Conservation (phyloP, 2,888 invertebrate species). For the Drosophila mimica region DNA sequence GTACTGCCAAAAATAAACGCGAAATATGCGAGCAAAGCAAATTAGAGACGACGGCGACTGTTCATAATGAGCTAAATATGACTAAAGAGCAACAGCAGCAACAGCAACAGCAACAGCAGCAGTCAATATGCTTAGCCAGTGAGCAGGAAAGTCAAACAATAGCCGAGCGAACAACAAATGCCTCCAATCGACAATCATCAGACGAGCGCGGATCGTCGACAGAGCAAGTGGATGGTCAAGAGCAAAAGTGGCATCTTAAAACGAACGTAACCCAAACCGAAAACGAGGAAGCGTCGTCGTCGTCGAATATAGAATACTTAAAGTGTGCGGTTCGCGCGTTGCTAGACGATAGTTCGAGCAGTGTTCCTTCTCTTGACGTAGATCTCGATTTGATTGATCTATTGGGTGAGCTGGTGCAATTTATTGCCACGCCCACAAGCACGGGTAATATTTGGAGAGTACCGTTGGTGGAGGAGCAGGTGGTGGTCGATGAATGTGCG, state of each 20-base stretch:
- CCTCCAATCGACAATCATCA: conserved; percentile 65
- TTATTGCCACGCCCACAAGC: conserved; percentile 49
- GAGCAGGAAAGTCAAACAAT: conserved; percentile 61
- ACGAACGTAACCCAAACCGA: conserved; percentile 47
- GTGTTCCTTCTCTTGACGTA: conserved; percentile 19
- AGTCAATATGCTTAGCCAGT: conserved; percentile 71
- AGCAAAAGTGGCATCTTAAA: conserved; percentile 37
- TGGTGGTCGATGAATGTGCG: conserved; percentile 45
- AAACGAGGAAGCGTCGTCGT: conserved; percentile 24
- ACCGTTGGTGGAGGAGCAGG: conserved; percentile 32
- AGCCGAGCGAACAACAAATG: conserved; percentile 36
- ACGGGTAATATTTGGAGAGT: conserved; percentile 70
- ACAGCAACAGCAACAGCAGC: conserved; percentile 25
- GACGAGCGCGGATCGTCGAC: conserved; percentile 82
- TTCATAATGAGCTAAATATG: conserved; percentile 77
- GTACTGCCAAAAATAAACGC: conserved; percentile 73
- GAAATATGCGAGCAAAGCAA: conserved; percentile 75
- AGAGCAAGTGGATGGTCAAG: conserved; percentile 75
- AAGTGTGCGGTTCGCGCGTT: conserved; percentile 61
- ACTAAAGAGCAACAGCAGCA: conserved; percentile 55
- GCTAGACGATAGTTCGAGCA: conserved; percentile 36
- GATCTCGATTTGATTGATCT: conserved; percentile 64
- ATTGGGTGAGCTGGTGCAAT: conserved; percentile 60
- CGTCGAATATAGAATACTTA: conserved; percentile 67
- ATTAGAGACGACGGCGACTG: conserved; percentile 53